Conservation (phyloP, 1,140 invertebrate genomes). For the Calycopis cecrops region DNA sequence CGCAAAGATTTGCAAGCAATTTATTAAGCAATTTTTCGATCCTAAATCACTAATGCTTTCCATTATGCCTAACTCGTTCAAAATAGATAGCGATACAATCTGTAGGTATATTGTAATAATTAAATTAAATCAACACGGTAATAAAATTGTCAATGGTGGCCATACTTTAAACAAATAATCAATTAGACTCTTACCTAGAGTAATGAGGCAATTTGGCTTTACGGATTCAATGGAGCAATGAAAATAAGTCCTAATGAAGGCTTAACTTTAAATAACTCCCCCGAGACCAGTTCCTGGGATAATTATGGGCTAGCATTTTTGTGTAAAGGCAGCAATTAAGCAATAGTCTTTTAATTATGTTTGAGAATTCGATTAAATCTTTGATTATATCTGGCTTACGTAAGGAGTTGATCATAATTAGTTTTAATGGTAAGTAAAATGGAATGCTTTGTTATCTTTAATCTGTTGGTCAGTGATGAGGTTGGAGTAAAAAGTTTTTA, state of each 20-base stretch:
- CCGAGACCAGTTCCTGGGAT: neutral
- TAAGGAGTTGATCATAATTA: too few relatives aligned
- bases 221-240: constrained; percentile 31
- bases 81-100: neutral
- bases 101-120: neutral
- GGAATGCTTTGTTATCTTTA: constrained; percentile 21
- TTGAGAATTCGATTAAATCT: neutral
- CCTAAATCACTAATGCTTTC: too few relatives aligned
- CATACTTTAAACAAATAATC: constrained; percentile 38
- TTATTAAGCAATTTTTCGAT: too few relatives aligned
- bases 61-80: too few relatives aligned
- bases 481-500: too few relatives aligned
- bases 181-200: constrained; percentile 33
- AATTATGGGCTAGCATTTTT: constrained; percentile 8
- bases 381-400: neutral
- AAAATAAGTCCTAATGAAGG: constrained; percentile 29
- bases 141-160: constrained; percentile 19
- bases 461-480: too few relatives aligned
- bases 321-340: constrained; percentile 2
- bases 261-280: neutral
- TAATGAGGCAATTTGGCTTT: constrained; percentile 34
- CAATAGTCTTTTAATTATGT: neutral
- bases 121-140: constrained; percentile 1
- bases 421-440: constrained; percentile 25
- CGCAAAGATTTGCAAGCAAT: too few relatives aligned